Percentiles rank a stretch among this genome's conserved stretches.
Conservation (phyloP, 2,113 vertebrate genomes). For the Solea senegalensis region DNA sequence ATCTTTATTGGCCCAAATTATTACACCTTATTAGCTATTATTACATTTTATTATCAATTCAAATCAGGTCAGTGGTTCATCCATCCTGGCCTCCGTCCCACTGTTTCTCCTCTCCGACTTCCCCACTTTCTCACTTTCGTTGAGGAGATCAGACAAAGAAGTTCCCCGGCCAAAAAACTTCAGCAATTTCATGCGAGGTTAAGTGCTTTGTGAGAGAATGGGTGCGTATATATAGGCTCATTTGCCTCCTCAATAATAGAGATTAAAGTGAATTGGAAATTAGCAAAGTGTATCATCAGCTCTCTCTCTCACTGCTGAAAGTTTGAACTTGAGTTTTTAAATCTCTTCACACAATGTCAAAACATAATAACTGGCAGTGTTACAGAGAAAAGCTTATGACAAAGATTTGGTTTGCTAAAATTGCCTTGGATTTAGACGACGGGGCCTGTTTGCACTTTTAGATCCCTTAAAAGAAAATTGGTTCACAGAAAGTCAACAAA, state of each 20-base stretch:
- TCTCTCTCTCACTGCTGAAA: constrained; percentile 16
- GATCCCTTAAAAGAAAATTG: neutral
- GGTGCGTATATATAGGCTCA: constrained; percentile 28
- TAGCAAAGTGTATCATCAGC: constrained; percentile 44
- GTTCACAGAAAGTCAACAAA: neutral
- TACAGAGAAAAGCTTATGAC: constrained; percentile 37
- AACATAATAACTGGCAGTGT: constrained; percentile 48
- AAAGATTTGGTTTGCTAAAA: constrained; percentile 54
- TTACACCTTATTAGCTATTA: constrained; percentile 69
- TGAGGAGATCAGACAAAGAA: constrained; percentile 41
- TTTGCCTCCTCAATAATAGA: constrained; percentile 50
- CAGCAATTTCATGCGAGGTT: constrained; percentile 52
- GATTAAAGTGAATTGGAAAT: constrained; percentile 61
- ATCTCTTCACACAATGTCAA: constrained; percentile 50
- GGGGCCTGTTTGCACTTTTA: constrained; percentile 11
- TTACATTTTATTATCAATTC: constrained; percentile 69
- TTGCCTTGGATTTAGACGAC: neutral
- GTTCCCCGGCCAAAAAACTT: constrained; percentile 59
- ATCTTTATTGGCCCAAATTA: constrained; percentile 74
- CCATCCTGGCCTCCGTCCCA: constrained; percentile 64
- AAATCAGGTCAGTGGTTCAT: constrained; percentile 66
- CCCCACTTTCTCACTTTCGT: constrained; percentile 49
- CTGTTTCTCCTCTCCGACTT: constrained; percentile 58
- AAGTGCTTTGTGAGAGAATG: constrained; percentile 54
- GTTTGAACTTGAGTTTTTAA: constrained; percentile 47